Percentiles rank a stretch among this genome's conserved stretches.
Conservation (phyloP, 2,113 vertebrate species). For the Takifugu flavidus region DNA sequence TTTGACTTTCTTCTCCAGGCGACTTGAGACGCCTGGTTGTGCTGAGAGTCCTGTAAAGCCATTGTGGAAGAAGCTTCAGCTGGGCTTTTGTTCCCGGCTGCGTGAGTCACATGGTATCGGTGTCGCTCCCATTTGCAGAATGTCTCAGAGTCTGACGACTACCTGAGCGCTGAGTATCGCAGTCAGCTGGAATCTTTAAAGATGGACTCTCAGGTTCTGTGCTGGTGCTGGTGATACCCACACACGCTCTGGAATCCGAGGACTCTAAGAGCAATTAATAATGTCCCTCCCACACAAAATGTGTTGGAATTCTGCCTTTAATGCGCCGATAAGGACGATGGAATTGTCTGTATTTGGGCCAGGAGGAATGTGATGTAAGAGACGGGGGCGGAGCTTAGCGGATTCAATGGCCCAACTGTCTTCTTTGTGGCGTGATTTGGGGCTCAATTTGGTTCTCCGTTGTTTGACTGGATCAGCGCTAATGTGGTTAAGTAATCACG, state of each 20-base stretch:
- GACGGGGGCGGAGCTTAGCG: conserved; percentile 35
- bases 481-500: conserved; percentile 71
- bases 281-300: conserved; percentile 27
- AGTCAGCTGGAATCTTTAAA: too few species aligned
- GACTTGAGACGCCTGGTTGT: background rate
- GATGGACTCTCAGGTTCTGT: too few species aligned
- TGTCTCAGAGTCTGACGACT: background rate
- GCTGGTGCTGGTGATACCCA: too few species aligned
- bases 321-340: background rate
- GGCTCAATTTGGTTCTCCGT: conserved; percentile 60
- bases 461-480: conserved; percentile 66
- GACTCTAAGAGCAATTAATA: conserved; percentile 3
- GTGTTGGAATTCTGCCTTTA: conserved; percentile 1
- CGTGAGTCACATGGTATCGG: conserved; percentile 13
- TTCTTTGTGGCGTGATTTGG: conserved; percentile 69
- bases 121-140: conserved; percentile 7
- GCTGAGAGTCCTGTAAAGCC: background rate
- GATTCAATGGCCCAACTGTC: conserved; percentile 73
- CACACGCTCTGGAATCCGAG: background rate
- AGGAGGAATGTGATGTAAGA: conserved; percentile 71
- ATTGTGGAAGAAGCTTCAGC: background rate
- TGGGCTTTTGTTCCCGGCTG: background rate
- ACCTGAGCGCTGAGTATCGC: too few species aligned
- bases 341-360: conserved; percentile 9
- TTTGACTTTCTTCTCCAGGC: background rate